phyloP scores from a whole-genome alignment of 2,888 invertebrate species.

The Amblyjoppa proteus region DNA sequence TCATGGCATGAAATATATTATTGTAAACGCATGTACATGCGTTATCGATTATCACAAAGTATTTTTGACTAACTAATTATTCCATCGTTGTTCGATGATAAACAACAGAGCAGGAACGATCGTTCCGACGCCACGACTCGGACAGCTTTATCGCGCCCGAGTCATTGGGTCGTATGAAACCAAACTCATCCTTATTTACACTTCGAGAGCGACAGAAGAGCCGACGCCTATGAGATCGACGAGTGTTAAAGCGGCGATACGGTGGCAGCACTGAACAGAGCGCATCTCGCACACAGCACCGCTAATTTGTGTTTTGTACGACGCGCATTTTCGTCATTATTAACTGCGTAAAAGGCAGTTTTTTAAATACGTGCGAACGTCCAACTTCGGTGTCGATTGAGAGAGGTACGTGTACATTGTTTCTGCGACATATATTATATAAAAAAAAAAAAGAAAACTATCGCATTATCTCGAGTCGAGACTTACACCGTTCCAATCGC shows the following conservation, averaged over 20 bases:
- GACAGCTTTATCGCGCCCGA: not conserved
- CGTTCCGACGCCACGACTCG: not conserved
- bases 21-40: not conserved
- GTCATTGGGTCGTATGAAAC: not conserved
- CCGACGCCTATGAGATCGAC: slow-evolving; percentile 30
- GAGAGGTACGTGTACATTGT: slow-evolving; percentile 73
- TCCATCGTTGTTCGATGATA: not conserved
- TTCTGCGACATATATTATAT: slow-evolving; percentile 13
- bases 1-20: not conserved
- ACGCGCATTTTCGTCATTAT: slow-evolving; percentile 76
- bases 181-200: not conserved
- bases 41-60: not conserved
- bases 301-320: slow-evolving; percentile 77
- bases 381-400: slow-evolving; percentile 53
- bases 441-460: slow-evolving; percentile 56
- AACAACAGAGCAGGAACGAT: not conserved
- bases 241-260: slow-evolving; percentile 39
- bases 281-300: slow-evolving; percentile 62
- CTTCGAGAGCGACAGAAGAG: not conserved
- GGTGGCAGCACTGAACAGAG: slow-evolving; percentile 79
- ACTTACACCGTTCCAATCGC: not conserved
- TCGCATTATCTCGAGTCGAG: not conserved
- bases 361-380: slow-evolving; percentile 70
- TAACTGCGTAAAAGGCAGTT: slow-evolving; percentile 79
- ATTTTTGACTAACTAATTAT: not conserved